Percentiles rank a stretch among this genome's conserved stretches.
phyloP scores from a whole-genome alignment of 2,888 invertebrate genomes.

The Drosophila maculinotata region DNA sequence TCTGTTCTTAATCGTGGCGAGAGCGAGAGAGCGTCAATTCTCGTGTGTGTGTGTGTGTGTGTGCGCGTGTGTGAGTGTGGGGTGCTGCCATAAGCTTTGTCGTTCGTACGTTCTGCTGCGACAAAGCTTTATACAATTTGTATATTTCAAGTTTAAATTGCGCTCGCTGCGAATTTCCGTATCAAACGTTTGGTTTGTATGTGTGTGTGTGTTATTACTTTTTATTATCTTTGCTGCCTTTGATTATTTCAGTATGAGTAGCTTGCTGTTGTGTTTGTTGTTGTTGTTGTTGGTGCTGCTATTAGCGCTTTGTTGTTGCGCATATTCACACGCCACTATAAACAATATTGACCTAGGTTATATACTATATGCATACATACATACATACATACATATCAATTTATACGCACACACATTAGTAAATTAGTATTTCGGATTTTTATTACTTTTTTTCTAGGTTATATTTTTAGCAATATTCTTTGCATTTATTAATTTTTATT shows the following conservation, averaged over 20 bases:
- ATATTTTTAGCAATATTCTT: slow-evolving; percentile 23
- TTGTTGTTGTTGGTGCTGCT: slow-evolving; percentile 26
- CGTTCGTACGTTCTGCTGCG: slow-evolving; percentile 31
- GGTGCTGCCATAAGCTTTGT: slow-evolving; percentile 33
- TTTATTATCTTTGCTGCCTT: slow-evolving; percentile 49
- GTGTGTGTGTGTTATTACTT: slow-evolving; percentile 11
- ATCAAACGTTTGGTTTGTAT: slow-evolving; percentile 20
- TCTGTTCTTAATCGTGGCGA: slow-evolving; percentile 41
- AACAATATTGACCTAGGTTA: slow-evolving; percentile 85
- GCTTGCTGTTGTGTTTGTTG: slow-evolving; percentile 39
- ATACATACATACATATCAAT: slow-evolving; percentile 22
- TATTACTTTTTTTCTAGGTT: slow-evolving; percentile 24
- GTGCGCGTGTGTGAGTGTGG: slow-evolving; percentile 38
- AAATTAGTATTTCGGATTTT: slow-evolving; percentile 23
- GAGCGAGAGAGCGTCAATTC: slow-evolving; percentile 15
- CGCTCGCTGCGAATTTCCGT: slow-evolving; percentile 52
- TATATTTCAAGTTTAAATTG: slow-evolving; percentile 70
- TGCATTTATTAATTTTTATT: slow-evolving; percentile 19
- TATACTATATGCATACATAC: slow-evolving; percentile 39
- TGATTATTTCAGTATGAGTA: slow-evolving; percentile 33
- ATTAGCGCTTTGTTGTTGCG: slow-evolving; percentile 56
- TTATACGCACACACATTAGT: slow-evolving; percentile 8
- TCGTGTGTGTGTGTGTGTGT: neutral
- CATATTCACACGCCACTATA: slow-evolving; percentile 82
- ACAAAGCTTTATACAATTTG: slow-evolving; percentile 35